Evolutionary conservation across 2,888 invertebrate genomes (phyloP).

Genomic region (Drosophila mettleri): DNA sequence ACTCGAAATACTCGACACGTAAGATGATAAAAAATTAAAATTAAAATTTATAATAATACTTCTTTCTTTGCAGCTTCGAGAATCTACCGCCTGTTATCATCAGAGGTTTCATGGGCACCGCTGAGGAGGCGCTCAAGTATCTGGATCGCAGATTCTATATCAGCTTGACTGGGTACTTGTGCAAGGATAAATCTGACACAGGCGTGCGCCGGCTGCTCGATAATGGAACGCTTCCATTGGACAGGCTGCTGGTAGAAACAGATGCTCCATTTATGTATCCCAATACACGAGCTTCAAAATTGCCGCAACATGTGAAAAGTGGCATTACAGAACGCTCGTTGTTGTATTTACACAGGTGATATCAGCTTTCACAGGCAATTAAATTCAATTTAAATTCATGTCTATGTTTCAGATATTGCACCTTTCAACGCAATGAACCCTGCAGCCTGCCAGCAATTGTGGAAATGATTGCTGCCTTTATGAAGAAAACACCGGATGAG

Average conservation of each 20-base stretch:
- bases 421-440: slow-evolving; percentile 98
- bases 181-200: slow-evolving; percentile 93
- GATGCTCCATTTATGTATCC: slow-evolving; percentile 99
- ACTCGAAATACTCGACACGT: slow-evolving; percentile 88
- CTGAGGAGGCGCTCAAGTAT: slow-evolving; percentile 93
- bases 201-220: slow-evolving; percentile 94
- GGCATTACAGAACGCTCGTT: slow-evolving; percentile 92
- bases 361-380: neutral
- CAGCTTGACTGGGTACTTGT: slow-evolving; percentile 90
- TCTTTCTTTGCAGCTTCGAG: slow-evolving; percentile 79
- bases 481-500: slow-evolving; percentile 94
- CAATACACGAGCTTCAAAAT: slow-evolving; percentile 95
- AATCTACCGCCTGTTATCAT: slow-evolving; percentile 92
- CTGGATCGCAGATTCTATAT: slow-evolving; percentile 94
- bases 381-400: neutral
- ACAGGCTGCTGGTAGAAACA: slow-evolving; percentile 94
- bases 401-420: slow-evolving; percentile 90
- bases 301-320: slow-evolving; percentile 94
- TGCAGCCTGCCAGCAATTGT: slow-evolving; percentile 96
- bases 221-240: slow-evolving; percentile 92
- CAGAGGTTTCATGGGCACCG: slow-evolving; percentile 96
- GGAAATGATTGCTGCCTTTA: slow-evolving; percentile 97
- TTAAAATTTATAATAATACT: neutral
- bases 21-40: slow-evolving; percentile 76
- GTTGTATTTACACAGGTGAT: slow-evolving; percentile 84